Evolutionary conservation across 2,888 invertebrate species (phyloP).

Genomic region (Bugula neritina): DNA sequence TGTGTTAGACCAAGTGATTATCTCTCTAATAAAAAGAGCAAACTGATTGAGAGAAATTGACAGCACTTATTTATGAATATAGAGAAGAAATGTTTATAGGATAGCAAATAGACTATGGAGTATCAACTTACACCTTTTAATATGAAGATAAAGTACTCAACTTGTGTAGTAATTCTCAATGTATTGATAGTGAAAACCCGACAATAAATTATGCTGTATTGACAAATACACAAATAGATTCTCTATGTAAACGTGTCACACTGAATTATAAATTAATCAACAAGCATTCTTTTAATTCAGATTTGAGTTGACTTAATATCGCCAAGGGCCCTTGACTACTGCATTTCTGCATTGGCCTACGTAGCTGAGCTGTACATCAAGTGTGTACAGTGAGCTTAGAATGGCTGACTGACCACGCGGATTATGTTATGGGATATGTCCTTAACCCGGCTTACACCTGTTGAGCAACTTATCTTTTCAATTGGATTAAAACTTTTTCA

Average conservation of each 20-base stretch:
- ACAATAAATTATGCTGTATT: conserved; percentile 23
- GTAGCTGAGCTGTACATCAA: conserved; percentile 19
- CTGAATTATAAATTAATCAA: conserved; percentile 26
- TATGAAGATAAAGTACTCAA: conserved; percentile 1
- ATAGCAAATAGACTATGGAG: conserved; percentile 11
- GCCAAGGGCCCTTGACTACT: background rate
- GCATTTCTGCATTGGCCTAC: background rate
- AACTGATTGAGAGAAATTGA: conserved; percentile 27
- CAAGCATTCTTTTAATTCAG: conserved; percentile 12
- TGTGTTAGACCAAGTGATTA: conserved; percentile 21
- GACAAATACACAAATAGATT: conserved; percentile 26
- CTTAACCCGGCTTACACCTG: conserved; percentile 1
- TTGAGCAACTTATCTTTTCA: conserved; percentile 6
- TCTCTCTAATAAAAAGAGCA: conserved; percentile 19
- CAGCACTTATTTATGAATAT: conserved; percentile 18
- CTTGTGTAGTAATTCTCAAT: conserved; percentile 8
- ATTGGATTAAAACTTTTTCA: conserved; percentile 18
- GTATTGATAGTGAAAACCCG: conserved; percentile 1
- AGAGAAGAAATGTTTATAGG: conserved; percentile 25
- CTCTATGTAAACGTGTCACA: conserved; percentile 26
- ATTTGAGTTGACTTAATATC: conserved; percentile 12
- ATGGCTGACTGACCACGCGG: background rate
- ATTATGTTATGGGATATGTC: conserved; percentile 6
- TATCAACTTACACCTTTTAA: conserved; percentile 22
- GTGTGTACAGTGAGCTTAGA: conserved; percentile 15